Evolutionary conservation across 2,888 invertebrate genomes (phyloP).

Genomic region (Rhagonycha fulva): DNA sequence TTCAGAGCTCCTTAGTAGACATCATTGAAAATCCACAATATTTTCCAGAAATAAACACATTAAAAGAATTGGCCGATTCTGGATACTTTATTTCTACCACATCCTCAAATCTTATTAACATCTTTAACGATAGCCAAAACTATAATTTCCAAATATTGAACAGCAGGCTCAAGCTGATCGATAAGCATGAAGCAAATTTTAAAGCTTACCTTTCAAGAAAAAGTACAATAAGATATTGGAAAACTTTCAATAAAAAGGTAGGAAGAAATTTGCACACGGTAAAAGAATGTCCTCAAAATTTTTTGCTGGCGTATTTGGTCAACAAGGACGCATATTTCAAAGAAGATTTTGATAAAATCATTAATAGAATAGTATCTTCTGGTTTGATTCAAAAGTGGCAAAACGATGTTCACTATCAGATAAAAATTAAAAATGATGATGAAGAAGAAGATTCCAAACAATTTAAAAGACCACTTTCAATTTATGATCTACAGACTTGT

Average conservation of each 20-base stretch:
- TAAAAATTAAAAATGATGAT: background rate
- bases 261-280: constrained; percentile 42
- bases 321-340: constrained; percentile 47
- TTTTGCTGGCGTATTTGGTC: constrained; percentile 50
- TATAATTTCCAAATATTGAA: constrained; percentile 47
- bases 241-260: constrained; percentile 16
- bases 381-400: constrained; percentile 53
- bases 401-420: constrained; percentile 37
- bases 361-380: constrained; percentile 44
- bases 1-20: constrained; percentile 55
- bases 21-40: constrained; percentile 52
- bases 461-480: constrained; percentile 38
- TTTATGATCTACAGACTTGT: constrained; percentile 50
- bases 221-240: constrained; percentile 12
- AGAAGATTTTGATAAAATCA: constrained; percentile 43
- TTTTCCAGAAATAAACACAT: constrained; percentile 51
- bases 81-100: constrained; percentile 49
- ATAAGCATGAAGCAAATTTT: constrained; percentile 41
- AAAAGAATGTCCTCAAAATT: constrained; percentile 52
- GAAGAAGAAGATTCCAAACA: background rate
- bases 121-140: constrained; percentile 45
- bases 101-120: constrained; percentile 52
- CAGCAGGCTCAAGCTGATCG: constrained; percentile 43
- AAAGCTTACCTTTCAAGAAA: constrained; percentile 30
- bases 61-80: constrained; percentile 49